A percentile compares a stretch with the other conserved stretches of the same genome.
Conservation (phyloP, 2,797 vertebrate genomes). For the Chloroceryle amazona region DNA sequence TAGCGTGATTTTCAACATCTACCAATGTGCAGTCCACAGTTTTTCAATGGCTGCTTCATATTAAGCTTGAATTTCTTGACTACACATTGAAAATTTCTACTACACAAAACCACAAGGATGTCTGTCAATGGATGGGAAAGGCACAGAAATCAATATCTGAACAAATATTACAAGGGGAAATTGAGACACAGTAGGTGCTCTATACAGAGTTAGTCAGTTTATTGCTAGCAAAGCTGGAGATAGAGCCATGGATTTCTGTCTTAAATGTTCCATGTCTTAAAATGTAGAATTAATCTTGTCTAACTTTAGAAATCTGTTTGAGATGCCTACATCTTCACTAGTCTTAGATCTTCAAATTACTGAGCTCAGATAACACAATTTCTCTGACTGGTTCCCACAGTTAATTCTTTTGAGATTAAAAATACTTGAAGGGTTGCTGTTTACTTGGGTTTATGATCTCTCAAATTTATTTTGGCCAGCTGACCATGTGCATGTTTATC, state of each 20-base stretch:
- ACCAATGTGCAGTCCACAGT: too few relatives aligned
- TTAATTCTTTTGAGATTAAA: background rate
- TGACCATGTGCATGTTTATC: background rate
- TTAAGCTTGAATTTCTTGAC: background rate
- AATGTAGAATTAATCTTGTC: background rate
- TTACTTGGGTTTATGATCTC: background rate
- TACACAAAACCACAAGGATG: background rate
- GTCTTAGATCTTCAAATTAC: background rate
- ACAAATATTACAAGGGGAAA: background rate
- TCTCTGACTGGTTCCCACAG: background rate
- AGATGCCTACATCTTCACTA: background rate
- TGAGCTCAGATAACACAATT: background rate
- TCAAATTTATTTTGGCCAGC: background rate
- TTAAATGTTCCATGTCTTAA: background rate
- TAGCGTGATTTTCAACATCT: background rate
- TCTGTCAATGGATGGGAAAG: background rate
- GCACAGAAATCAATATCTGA: background rate
- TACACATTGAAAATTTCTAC: background rate
- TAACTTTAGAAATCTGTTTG: background rate
- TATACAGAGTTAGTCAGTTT: background rate
- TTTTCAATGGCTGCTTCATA: background rate
- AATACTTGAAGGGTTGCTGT: background rate
- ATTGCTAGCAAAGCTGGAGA: background rate
- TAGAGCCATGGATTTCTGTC: background rate
- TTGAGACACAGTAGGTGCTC: background rate